phyloP scores from a whole-genome alignment of 1,140 invertebrate species.

The Zelostemma sp. region DNA sequence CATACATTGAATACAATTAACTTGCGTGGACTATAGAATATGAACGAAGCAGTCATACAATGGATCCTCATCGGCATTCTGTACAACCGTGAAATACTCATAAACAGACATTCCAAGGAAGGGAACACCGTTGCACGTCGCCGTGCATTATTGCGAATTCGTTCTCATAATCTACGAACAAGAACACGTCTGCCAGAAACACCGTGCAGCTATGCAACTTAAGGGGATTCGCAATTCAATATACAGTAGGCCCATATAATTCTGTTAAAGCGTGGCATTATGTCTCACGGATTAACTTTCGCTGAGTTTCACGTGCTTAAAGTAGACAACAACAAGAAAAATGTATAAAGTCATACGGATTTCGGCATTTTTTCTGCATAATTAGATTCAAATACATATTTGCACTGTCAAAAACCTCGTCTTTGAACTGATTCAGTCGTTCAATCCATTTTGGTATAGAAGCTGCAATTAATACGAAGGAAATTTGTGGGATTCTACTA shows the following conservation, averaged over 20 bases:
- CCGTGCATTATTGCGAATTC: constrained; percentile 34
- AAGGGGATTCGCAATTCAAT: constrained; percentile 37
- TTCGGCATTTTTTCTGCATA: background rate
- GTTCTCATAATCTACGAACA: constrained; percentile 40
- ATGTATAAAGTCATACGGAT: background rate
- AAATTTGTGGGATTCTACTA: no score
- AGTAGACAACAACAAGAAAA: background rate
- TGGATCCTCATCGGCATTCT: constrained; percentile 6
- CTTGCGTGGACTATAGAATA: background rate
- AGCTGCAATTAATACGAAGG: no score
- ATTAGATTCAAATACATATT: background rate
- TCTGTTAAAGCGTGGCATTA: constrained; percentile 29
- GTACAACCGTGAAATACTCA: constrained; percentile 24
- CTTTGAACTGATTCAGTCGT: no score
- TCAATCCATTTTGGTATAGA: no score
- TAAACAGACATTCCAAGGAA: constrained; percentile 29
- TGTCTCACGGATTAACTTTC: background rate
- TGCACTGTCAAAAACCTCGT: background rate
- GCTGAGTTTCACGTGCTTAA: background rate
- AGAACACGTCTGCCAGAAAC: constrained; percentile 39
- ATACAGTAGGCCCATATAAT: constrained; percentile 26
- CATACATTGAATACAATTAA: no score
- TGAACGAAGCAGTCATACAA: constrained; percentile 16
- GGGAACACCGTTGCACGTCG: constrained; percentile 14
- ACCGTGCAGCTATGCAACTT: constrained; percentile 36